Base-by-base conservation (phyloP, 2,113 vertebrate genomes). In the Colinus virginianus region DNA sequence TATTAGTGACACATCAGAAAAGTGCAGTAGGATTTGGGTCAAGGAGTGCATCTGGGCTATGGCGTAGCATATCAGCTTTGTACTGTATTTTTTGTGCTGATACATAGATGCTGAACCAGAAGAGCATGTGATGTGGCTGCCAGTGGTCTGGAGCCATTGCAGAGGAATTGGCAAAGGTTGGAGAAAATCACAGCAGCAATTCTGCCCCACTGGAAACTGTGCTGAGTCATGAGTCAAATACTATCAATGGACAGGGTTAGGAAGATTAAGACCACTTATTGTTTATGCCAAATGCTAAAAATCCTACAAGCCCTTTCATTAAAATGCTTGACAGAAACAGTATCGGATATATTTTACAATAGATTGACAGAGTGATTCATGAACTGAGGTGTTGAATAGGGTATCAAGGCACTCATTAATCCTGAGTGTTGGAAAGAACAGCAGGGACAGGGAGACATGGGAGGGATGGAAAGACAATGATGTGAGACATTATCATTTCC, bases 161-260 rank as follows among this genome's bases (percentile, higher is more conserved):
- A 70, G 45, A 66, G 45, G 30, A 46, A 0, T 1, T 12, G 9
- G 34, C 23, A 66, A 53, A 70, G 19, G 11, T 4, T 40, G 45
- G 32, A 61, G 32, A 11, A 64, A 23, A 36, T 18, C 34, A 25
- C 7, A 26, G 63, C 56, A 80, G 28, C 45, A 84, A 25, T 28
- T 40, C 45, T 71, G 11, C 28, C 21, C 23, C 30, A 23, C 7
- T 63, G 66, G 42, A 68, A 78, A 45, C 3, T 45, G 32, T 34
- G 23, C n/a, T 36, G 34, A n/a, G n/a, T 22, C 69, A 59, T 1
- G 0, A 25, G 34, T 21, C 43, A 59, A 79, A 75, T 53, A 11
- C 38, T 42, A 2, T 36, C 1, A 0, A 12, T 18, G 53, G 38
- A 4, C 3, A 42, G 25, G 17, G 15, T 53, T 55, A 59, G 48